Conservation (phyloP, 2,797 vertebrate species). For the Lithobates pipiens region DNA sequence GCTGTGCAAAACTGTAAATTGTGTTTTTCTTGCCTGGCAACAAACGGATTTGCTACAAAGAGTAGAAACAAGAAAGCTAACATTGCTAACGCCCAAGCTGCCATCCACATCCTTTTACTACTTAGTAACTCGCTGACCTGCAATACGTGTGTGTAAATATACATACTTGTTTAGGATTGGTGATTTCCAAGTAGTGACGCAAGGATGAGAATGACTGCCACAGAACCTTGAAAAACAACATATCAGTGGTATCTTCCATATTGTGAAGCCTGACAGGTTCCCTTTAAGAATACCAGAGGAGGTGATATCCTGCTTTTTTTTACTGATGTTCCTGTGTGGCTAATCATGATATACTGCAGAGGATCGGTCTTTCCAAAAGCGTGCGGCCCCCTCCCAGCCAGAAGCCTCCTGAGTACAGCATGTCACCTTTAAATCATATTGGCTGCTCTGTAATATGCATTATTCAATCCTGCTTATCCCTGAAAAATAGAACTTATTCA, state of each 20-base stretch:
- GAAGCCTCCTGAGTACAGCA: conserved; percentile 56
- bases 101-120: too few species aligned
- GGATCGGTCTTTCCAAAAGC: neutral
- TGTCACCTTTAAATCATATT: conserved; percentile 60
- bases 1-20: too few species aligned
- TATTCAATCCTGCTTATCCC: conserved; percentile 64
- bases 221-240: neutral
- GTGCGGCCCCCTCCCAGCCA: neutral
- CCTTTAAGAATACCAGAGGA: neutral
- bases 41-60: too few species aligned
- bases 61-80: too few species aligned
- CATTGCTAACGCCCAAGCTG: too few species aligned
- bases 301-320: neutral
- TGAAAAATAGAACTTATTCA: neutral
- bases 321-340: neutral
- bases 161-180: too few species aligned
- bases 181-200: too few species aligned
- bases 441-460: conserved; percentile 66
- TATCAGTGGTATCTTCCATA: neutral
- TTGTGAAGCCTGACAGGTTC: neutral
- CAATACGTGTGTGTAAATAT: too few species aligned
- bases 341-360: neutral
- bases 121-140: too few species aligned
- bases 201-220: too few species aligned
- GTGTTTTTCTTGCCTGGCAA: too few species aligned